Percentiles rank a stretch among this genome's conserved stretches.
These are phyloP conservation scores for Aratinga solstitialis DNA, from an alignment of 2,797 vertebrate species.

Conservation along the genomic window DNA sequence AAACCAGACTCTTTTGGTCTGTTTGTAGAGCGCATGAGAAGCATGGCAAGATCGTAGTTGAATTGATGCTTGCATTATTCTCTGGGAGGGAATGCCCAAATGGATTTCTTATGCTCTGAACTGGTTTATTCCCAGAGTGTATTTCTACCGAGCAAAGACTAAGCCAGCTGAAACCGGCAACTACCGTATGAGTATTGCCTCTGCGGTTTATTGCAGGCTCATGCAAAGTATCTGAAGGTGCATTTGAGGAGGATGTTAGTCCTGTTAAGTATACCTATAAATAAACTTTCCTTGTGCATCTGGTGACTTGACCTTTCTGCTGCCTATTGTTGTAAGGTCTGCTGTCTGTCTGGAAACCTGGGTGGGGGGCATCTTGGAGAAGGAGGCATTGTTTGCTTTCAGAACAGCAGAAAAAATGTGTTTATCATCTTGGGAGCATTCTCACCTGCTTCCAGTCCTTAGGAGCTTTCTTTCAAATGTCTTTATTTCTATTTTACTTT, in stretches of 20 bases:
- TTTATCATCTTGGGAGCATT: neutral
- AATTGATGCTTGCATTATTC: neutral
- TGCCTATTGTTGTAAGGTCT: neutral
- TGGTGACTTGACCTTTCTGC: neutral
- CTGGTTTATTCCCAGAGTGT: neutral
- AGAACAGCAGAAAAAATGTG: neutral
- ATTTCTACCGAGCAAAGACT: neutral
- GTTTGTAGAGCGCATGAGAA: neutral
- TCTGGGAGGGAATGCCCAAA: neutral
- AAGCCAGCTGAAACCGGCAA: neutral
- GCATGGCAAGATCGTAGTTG: neutral
- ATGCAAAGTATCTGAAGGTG: neutral
- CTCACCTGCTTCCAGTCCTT: neutral
- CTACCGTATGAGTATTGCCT: neutral
- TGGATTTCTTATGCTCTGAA: neutral
- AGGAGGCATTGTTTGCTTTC: neutral
- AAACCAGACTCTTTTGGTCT: neutral
- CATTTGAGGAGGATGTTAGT: neutral
- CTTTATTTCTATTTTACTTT: neutral
- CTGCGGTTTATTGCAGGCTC: neutral
- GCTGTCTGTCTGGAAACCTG: neutral
- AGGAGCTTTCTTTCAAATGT: neutral
- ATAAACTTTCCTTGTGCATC: neutral
- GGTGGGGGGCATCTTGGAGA: neutral
- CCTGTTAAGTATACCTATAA: neutral